phyloP scores from a whole-genome alignment of 2,113 vertebrate species.

The cat (Felis catus) region DNA sequence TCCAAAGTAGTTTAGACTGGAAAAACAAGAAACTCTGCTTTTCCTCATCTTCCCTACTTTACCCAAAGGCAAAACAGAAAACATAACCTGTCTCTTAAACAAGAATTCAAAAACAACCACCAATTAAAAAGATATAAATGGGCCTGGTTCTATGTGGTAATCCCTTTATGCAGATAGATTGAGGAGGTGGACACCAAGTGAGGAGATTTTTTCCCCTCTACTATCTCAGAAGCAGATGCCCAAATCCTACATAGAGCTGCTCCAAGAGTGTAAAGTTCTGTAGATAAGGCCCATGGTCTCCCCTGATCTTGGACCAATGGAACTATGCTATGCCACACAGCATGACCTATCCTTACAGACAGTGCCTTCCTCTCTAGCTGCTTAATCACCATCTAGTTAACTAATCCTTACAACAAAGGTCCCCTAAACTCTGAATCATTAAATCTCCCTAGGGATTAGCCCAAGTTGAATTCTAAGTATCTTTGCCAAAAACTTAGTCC shows the following conservation, averaged over 20 bases:
- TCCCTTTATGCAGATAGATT: neutral
- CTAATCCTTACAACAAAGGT: conserved; percentile 53
- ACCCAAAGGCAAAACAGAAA: conserved; percentile 38
- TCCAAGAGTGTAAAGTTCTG: neutral
- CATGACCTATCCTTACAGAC: neutral
- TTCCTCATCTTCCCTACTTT: neutral
- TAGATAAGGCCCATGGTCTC: neutral
- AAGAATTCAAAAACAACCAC: neutral
- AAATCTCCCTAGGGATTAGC: conserved; percentile 31
- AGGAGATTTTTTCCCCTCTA: neutral
- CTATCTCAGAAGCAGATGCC: neutral
- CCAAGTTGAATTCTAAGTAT: conserved; percentile 42
- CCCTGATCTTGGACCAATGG: neutral
- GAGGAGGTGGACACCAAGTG: neutral
- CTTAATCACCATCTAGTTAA: conserved; percentile 61
- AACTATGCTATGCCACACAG: neutral
- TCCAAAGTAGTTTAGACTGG: neutral
- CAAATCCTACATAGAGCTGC: neutral
- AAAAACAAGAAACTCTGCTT: conserved; percentile 28
- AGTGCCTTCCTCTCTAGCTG: neutral
- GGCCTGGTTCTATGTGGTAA: conserved; percentile 3
- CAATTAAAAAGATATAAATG: conserved; percentile 20
- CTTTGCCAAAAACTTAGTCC: conserved; percentile 36
- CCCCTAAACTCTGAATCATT: conserved; percentile 42
- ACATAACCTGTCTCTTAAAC: conserved; percentile 18